phyloP scores from a whole-genome alignment of 2,797 vertebrate genomes.

The Buceros bicornis region DNA sequence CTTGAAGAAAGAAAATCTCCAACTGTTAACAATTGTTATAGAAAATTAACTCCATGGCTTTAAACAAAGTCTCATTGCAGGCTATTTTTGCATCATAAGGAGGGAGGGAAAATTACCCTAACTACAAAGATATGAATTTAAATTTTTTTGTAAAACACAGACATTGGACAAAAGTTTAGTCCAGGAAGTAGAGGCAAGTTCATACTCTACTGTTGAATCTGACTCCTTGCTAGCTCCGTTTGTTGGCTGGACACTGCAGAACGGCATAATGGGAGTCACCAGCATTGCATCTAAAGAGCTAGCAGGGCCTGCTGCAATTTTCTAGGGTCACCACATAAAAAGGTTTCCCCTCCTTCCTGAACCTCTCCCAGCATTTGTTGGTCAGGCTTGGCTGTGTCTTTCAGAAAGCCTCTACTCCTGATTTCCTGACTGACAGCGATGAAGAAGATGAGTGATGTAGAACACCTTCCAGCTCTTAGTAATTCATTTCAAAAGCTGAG shows the following conservation, averaged over 20 bases:
- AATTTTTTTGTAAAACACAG: neutral
- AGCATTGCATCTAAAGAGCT: neutral
- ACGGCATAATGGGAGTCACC: neutral
- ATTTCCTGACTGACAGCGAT: neutral
- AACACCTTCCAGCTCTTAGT: neutral
- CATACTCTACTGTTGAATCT: neutral
- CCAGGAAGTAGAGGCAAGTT: neutral
- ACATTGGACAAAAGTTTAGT: neutral
- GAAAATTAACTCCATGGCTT: conserved; percentile 66
- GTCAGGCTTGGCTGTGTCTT: neutral
- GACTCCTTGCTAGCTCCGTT: neutral
- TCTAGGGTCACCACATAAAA: neutral
- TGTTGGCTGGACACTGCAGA: neutral
- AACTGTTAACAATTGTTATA: conserved; percentile 69
- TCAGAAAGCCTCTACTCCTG: neutral
- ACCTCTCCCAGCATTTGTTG: neutral
- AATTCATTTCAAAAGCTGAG: neutral
- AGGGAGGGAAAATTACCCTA: neutral
- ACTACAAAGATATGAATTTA: neutral
- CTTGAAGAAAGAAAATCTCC: conserved; percentile 56
- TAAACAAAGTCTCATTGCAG: conserved; percentile 57
- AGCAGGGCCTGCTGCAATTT: neutral
- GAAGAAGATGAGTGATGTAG: neutral
- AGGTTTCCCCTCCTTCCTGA: accelerated
- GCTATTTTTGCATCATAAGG: conserved; percentile 28